phyloP scores from a whole-genome alignment of 2,888 invertebrate species.

The Lasioglossum morio region DNA sequence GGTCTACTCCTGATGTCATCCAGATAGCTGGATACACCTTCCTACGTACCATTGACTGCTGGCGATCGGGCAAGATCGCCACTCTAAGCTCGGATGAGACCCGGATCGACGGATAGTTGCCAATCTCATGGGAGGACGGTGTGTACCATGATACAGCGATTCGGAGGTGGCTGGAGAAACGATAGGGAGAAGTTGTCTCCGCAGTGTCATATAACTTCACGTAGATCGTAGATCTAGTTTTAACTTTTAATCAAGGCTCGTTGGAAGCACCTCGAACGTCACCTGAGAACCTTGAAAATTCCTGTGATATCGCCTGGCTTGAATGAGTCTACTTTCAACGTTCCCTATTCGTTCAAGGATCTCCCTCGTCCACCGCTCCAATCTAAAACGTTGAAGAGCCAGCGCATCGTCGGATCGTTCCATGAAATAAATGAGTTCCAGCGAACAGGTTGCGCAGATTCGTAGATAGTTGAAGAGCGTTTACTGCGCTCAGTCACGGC shows the following conservation, averaged over 20 bases:
- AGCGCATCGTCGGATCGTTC: neutral
- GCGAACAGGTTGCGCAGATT: neutral
- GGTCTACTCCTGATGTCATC: constrained; percentile 23
- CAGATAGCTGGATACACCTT: neutral
- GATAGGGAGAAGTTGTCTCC: neutral
- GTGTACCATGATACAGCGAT: neutral
- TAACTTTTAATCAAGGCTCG: neutral
- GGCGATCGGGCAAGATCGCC: neutral
- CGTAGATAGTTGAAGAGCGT: neutral
- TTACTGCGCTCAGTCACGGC: constrained; percentile 1
- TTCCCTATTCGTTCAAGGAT: neutral
- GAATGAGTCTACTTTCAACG: neutral
- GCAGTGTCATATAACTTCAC: neutral
- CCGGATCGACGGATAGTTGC: neutral
- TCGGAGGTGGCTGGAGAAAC: neutral
- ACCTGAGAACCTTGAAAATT: neutral
- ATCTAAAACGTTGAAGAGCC: neutral
- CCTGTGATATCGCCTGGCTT: neutral
- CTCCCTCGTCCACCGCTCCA: neutral
- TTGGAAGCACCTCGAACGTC: neutral
- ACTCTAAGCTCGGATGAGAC: neutral
- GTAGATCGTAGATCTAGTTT: neutral
- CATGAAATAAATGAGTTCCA: neutral
- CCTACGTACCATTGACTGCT: constrained; percentile 3
- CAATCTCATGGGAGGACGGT: neutral